Base-by-base conservation (phyloP, 2,113 vertebrate species). In the Gila orcuttii region DNA sequence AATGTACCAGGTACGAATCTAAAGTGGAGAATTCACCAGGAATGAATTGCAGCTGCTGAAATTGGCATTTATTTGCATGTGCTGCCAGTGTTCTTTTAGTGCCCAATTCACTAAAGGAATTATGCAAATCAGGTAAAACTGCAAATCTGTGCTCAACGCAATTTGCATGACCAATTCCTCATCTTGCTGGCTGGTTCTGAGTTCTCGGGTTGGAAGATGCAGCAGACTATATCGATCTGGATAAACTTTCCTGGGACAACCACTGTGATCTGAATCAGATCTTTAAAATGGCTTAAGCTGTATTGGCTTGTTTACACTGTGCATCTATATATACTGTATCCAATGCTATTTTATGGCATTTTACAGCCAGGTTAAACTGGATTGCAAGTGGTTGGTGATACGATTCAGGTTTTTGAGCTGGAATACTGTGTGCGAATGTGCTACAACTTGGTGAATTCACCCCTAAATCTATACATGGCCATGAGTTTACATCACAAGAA, bases 51-150 rank as follows among this genome's bases (percentile, higher is more conserved):
- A 12, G 71, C 42, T 74, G 39, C 71, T 74, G 71, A 42, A 74
- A 25, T 25, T 6, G 6, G 2, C 71, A 47, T 74, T 47, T 74
- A 74, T 74, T 74, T 74, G 39, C 42, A 74, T 74, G 42, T 47
- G 71, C 71, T 45, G 42, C 25, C 39, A 25, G 39, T 8, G 6
- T 74, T 47, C 39, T 74, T 47, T 74, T 47, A 74, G 39, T 74
- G 71, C 71, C 69, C 71, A 74, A 74, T 45, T 45, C 71, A 47
- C 39, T 47, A 74, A 74, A 47, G 71, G 39, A 74, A 74, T 74
- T 74, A 74, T 74, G 71, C 23, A 74, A 74, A 74, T 47, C 23
- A 45, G 71, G 39, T 74, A 74, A 74, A 21, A 74, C 21, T 0
- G 39, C 39, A 74, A 74, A 45, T 45, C 69, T 73, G 69, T 73